Conservation (phyloP, 1,140 invertebrate species). For the Drosophila lacteicornis region DNA sequence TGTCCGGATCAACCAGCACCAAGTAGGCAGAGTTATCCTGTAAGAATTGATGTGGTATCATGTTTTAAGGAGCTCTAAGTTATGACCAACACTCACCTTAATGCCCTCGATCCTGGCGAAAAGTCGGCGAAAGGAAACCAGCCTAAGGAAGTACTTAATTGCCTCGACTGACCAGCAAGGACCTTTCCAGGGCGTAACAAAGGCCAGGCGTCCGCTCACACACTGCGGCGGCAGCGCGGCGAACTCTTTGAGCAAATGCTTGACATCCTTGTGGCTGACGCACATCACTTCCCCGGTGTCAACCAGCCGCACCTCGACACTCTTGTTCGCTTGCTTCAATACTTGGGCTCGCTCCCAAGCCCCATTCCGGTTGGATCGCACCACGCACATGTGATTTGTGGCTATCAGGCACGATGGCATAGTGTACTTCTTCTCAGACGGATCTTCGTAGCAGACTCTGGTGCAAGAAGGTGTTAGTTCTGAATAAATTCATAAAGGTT, state of each 20-base stretch:
- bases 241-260: slow-evolving; percentile 59
- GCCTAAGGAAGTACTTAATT: slow-evolving; percentile 39
- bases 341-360: slow-evolving; percentile 69
- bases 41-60: not conserved
- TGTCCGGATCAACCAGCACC: slow-evolving; percentile 60
- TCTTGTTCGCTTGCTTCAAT: slow-evolving; percentile 10
- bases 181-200: slow-evolving; percentile 37
- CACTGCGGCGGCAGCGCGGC: slow-evolving; percentile 55
- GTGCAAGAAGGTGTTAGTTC: not conserved
- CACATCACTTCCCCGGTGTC: slow-evolving; percentile 64
- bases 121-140: slow-evolving; percentile 45
- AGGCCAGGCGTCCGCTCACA: slow-evolving; percentile 44
- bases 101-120: slow-evolving; percentile 48
- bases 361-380: not conserved
- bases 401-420: slow-evolving; percentile 58
- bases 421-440: slow-evolving; percentile 6
- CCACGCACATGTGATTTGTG: slow-evolving; percentile 64
- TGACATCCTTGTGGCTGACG: slow-evolving; percentile 40
- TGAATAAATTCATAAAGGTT: not conserved
- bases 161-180: slow-evolving; percentile 41
- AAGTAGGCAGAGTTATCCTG: slow-evolving; percentile 46
- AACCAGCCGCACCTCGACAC: slow-evolving; percentile 57
- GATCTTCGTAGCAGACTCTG: slow-evolving; percentile 36
- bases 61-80: not conserved
- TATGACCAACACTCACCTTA: slow-evolving; percentile 16